A percentile compares a stretch with the other conserved stretches of the same genome.
These are phyloP conservation scores for Caenorhabditis japonica DNA, from an alignment of 2,888 invertebrate genomes.

Conservation along the genomic window DNA sequence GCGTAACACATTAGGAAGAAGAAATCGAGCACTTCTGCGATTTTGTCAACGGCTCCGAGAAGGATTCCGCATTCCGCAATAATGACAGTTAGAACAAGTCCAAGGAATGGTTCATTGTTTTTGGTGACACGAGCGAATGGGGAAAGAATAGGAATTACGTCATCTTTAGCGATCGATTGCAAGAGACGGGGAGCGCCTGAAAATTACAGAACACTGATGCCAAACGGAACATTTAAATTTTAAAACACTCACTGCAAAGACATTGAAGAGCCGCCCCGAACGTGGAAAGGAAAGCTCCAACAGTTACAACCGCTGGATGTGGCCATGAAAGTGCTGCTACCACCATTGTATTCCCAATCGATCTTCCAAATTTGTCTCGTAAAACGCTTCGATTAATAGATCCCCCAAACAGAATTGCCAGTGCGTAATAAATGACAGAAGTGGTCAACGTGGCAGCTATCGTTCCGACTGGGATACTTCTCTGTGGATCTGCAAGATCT, in stretches of 20 bases:
- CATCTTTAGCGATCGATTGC: slow-evolving; percentile 97
- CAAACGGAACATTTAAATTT: not conserved
- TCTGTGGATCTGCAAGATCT: slow-evolving; percentile 96
- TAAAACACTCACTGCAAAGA: slow-evolving; percentile 79
- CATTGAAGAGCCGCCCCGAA: slow-evolving; percentile 97
- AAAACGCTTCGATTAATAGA: slow-evolving; percentile 93
- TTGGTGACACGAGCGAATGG: slow-evolving; percentile 94
- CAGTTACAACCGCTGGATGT: slow-evolving; percentile 96
- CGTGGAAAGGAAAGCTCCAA: slow-evolving; percentile 97
- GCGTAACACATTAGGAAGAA: slow-evolving; percentile 99
- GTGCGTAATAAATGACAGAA: slow-evolving; percentile 90
- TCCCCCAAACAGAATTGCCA: slow-evolving; percentile 88
- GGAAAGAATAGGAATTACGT: slow-evolving; percentile 95
- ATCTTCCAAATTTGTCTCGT: slow-evolving; percentile 97
- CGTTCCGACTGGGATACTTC: slow-evolving; percentile 97
- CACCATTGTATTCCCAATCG: slow-evolving; percentile 93
- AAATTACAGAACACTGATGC: not conserved
- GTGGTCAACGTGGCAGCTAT: slow-evolving; percentile 96
- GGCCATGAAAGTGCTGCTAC: slow-evolving; percentile 99
- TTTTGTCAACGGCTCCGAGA: slow-evolving; percentile 93
- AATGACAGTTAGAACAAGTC: slow-evolving; percentile 87
- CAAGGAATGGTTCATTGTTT: slow-evolving; percentile 94
- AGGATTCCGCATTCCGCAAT: slow-evolving; percentile 83
- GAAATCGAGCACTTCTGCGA: slow-evolving; percentile 84
- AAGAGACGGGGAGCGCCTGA: slow-evolving; percentile 81